Base-by-base conservation (phyloP, 2,797 vertebrate genomes). In the Acanthurus lineatus region DNA sequence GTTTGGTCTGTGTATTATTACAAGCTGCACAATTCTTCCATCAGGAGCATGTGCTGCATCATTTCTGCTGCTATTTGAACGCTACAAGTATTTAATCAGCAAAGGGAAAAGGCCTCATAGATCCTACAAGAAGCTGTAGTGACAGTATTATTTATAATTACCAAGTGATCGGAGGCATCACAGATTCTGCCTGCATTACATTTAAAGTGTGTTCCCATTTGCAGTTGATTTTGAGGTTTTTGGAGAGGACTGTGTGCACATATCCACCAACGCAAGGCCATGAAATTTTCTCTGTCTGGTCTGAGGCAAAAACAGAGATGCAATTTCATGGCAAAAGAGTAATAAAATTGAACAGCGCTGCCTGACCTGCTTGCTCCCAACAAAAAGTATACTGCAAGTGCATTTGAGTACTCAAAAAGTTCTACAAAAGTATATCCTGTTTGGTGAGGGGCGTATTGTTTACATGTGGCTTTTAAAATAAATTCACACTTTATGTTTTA, bases 321-420 rank as follows among this genome's bases (percentile, higher is more conserved):
- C 77, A 88, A 84, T 89, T 91, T 91, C 84, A 87, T 90, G 83
- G 77, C 73, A 74, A 81, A 83, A 74, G 80, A 89, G 69, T 77
- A 77, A 86, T 74, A 79, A 79, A 91, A 88, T 49, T 78, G 61
- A 83, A 73, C 59, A 66, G 69, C 28, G 32, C 28, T 22, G 59
- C 48, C 68, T 72, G 79, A 88, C 77, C 84, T 51, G 48, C 64
- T 60, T 68, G 19, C 66, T 56, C 44, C 64, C 14, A 1, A 35
- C 17, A 73, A 69, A 68, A 64, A 71, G 25, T 47, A 19, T 7
- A 68, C 44, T 32, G 49, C 8, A 45, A 64, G n/a, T 54, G 58
- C n/a, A 65, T 77, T 58, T 77, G 20, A 68, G 56, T 44, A 19
- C 61, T 58, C 19, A 44, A 53, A 84, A 69, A 76, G 60, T 47